Conservation (phyloP, 2,888 invertebrate species). For the Drosophila austrosaltans region DNA sequence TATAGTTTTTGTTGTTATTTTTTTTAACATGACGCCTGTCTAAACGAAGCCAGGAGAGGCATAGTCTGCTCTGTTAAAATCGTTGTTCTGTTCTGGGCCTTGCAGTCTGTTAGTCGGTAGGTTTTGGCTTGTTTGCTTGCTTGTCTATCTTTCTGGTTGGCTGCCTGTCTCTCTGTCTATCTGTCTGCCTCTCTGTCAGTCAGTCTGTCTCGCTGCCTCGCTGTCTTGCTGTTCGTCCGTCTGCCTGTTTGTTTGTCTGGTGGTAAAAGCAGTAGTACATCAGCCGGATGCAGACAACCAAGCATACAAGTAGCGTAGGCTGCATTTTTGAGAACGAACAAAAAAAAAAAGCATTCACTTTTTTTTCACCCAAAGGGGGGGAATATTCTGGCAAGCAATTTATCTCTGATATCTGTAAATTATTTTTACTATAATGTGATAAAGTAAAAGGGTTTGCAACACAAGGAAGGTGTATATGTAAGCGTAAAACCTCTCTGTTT, state of each 20-base stretch:
- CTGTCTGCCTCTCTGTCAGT: slow-evolving; percentile 15
- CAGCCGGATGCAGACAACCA: slow-evolving; percentile 49
- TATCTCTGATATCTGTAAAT: background rate
- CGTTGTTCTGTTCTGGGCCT: background rate
- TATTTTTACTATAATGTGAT: too few relatives aligned
- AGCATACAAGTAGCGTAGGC: slow-evolving; percentile 26
- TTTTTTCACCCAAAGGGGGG: background rate
- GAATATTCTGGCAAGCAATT: background rate
- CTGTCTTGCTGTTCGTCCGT: slow-evolving; percentile 21
- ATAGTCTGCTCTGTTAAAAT: slow-evolving; percentile 22
- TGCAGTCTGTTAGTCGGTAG: slow-evolving; percentile 21
- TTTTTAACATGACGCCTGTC: slow-evolving; percentile 46
- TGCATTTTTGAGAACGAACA: slow-evolving; percentile 20
- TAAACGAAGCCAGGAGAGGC: slow-evolving; percentile 44
- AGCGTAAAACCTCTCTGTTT: too few relatives aligned
- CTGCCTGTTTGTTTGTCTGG: slow-evolving; percentile 23
- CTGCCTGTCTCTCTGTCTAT: slow-evolving; percentile 22
- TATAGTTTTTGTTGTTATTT: background rate
- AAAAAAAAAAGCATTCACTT: slow-evolving; percentile 17
- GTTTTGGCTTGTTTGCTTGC: slow-evolving; percentile 22
- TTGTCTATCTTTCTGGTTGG: slow-evolving; percentile 23
- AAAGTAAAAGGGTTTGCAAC: too few relatives aligned
- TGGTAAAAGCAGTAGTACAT: slow-evolving; percentile 52
- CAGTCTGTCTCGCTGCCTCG: slow-evolving; percentile 21
- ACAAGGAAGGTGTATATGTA: too few relatives aligned